Evolutionary conservation across 2,888 invertebrate genomes (phyloP).

Genomic region (Timema podura): DNA sequence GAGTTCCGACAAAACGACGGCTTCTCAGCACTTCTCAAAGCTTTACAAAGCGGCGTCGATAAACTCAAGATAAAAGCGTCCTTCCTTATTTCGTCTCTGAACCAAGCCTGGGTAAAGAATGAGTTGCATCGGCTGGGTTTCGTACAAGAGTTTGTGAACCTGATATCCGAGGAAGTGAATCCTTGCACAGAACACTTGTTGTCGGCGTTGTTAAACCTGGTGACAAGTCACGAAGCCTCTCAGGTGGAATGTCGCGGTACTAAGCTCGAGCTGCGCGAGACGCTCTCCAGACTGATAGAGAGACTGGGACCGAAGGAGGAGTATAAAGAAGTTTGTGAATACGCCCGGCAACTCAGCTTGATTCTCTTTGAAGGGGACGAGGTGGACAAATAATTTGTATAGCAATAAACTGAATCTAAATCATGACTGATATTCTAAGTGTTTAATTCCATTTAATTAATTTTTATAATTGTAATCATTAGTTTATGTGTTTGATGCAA

Average conservation of each 20-base stretch:
- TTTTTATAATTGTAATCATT: too few relatives aligned
- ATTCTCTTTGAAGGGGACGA: too few relatives aligned
- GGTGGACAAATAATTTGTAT: too few relatives aligned
- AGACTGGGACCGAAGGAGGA: constrained; percentile 46
- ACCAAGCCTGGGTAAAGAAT: constrained; percentile 23
- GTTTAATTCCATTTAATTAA: too few relatives aligned
- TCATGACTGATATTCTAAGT: too few relatives aligned
- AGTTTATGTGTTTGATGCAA: too few relatives aligned
- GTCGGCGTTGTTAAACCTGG: constrained; percentile 47
- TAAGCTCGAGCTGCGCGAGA: constrained; percentile 44
- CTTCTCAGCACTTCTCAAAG: constrained; percentile 56
- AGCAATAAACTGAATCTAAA: too few relatives aligned
- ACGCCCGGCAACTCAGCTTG: too few relatives aligned
- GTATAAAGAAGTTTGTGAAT: constrained; percentile 36
- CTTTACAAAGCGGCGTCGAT: constrained; percentile 54
- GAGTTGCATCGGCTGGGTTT: constrained; percentile 34
- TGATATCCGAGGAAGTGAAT: constrained; percentile 34
- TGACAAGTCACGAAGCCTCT: constrained; percentile 45
- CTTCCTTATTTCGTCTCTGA: constrained; percentile 56
- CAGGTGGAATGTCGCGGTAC: constrained; percentile 46
- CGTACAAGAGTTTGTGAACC: constrained; percentile 33
- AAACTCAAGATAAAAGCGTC: constrained; percentile 66
- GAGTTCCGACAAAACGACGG: constrained; percentile 63
- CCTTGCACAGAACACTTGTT: constrained; percentile 51
- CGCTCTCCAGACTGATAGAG: constrained; percentile 44